Conservation (phyloP, 2,797 vertebrate species). For the Sebastes umbrosus region DNA sequence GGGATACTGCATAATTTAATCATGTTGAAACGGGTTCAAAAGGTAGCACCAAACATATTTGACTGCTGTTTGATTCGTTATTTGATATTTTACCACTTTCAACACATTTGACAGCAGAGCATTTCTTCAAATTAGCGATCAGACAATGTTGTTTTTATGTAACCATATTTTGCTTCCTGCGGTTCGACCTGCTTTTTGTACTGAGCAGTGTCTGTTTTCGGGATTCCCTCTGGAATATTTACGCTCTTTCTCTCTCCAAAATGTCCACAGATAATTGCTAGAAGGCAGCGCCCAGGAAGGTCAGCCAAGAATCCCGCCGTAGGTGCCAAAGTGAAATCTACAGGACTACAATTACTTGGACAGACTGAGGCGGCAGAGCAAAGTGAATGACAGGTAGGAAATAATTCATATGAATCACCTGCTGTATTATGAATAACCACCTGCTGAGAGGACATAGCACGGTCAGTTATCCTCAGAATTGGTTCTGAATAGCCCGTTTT, state of each 20-base stretch:
- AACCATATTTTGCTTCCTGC: background rate
- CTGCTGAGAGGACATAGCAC: constrained; percentile 73
- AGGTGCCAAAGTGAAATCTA: constrained; percentile 75
- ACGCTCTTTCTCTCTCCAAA: constrained; percentile 33
- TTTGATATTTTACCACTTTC: constrained; percentile 8
- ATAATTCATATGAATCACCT: constrained; percentile 77
- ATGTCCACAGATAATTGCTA: constrained; percentile 74
- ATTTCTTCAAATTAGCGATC: background rate
- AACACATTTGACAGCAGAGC: background rate
- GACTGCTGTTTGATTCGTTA: background rate
- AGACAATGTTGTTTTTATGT: background rate
- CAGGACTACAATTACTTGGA: constrained; percentile 75
- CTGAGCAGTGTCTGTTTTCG: constrained; percentile 4
- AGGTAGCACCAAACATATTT: background rate
- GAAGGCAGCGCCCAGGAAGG: constrained; percentile 71
- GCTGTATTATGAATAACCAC: constrained; percentile 76
- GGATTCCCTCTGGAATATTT: constrained; percentile 67
- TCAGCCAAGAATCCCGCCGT: constrained; percentile 74
- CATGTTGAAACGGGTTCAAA: constrained; percentile 8
- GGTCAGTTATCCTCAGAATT: constrained; percentile 73
- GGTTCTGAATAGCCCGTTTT: constrained; percentile 67
- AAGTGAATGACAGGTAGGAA: constrained; percentile 81
- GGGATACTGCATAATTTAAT: constrained; percentile 22
- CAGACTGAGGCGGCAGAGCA: constrained; percentile 60
- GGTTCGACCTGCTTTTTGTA: background rate